A percentile compares a stretch with the other conserved stretches of the same genome.
Evolutionary conservation across 2,888 invertebrate genomes (phyloP).

Genomic region (Synanthedon vespiformis): DNA sequence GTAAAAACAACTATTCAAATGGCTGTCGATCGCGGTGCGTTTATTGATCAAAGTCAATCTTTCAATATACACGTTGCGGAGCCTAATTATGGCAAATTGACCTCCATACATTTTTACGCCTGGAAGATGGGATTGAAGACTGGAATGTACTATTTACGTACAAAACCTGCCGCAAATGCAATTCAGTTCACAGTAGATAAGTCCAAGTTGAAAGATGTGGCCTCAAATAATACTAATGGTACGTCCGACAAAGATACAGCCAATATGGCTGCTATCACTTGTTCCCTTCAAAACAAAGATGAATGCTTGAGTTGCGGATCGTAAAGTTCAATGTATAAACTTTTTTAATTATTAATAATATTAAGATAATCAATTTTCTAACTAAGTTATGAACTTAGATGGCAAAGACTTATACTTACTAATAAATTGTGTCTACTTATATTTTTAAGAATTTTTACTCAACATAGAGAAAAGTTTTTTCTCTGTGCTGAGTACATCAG

Average conservation of each 20-base stretch:
- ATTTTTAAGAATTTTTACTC: too few relatives aligned
- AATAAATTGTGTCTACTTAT: too few relatives aligned
- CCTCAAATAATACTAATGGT: slow-evolving; percentile 13
- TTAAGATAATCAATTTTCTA: too few relatives aligned
- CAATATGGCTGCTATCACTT: slow-evolving; percentile 84
- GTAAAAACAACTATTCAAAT: slow-evolving; percentile 93
- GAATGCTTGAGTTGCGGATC: slow-evolving; percentile 90
- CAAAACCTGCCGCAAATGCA: slow-evolving; percentile 95
- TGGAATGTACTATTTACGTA: slow-evolving; percentile 98
- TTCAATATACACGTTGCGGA: slow-evolving; percentile 97
- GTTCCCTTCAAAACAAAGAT: slow-evolving; percentile 89
- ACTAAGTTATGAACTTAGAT: too few relatives aligned
- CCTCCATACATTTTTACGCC: slow-evolving; percentile 98
- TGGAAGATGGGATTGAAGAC: slow-evolving; percentile 98
- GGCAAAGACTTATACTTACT: too few relatives aligned
- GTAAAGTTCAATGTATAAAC: slow-evolving; percentile 34
- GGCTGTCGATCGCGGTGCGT: slow-evolving; percentile 98
- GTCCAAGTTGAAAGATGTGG: slow-evolving; percentile 34
- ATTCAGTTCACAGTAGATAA: slow-evolving; percentile 99
- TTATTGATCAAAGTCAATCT: slow-evolving; percentile 98
- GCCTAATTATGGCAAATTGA: slow-evolving; percentile 92
- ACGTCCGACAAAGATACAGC: slow-evolving; percentile 36
- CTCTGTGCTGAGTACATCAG: too few relatives aligned
- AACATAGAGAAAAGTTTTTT: too few relatives aligned
- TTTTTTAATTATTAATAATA: too few relatives aligned